Percentiles rank a stretch among this genome's conserved stretches.
phyloP scores from a whole-genome alignment of 1,140 invertebrate species.

The Ganaspis sp. region DNA sequence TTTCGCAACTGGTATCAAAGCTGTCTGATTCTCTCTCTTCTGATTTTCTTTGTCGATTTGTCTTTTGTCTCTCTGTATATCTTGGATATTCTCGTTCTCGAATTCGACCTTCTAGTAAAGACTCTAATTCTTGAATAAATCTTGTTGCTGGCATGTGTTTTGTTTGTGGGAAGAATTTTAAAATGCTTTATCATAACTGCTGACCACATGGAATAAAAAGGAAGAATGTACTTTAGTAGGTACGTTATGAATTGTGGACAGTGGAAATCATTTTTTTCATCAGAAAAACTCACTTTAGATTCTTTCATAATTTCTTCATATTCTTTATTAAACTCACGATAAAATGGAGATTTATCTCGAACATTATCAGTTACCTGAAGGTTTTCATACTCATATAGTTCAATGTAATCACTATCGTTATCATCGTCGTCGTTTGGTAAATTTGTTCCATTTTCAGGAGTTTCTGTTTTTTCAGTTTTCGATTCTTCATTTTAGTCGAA shows the following conservation, averaged over 20 bases:
- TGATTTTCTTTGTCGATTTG: background rate
- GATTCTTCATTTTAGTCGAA: too few relatives aligned
- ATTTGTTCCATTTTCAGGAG: background rate
- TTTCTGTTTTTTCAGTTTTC: background rate
- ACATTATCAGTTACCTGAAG: background rate
- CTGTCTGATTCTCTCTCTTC: too few relatives aligned
- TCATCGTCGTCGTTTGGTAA: background rate
- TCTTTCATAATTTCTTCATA: background rate
- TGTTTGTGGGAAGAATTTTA: background rate
- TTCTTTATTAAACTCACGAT: too few relatives aligned
- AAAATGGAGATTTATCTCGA: background rate
- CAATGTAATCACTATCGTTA: background rate
- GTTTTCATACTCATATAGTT: background rate
- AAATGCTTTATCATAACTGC: background rate
- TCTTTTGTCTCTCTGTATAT: background rate
- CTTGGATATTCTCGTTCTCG: background rate
- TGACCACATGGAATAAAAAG: background rate
- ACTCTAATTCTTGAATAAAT: background rate
- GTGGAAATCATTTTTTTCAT: background rate
- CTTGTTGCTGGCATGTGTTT: background rate
- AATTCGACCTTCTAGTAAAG: background rate
- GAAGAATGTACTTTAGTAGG: too few relatives aligned
- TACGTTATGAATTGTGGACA: too few relatives aligned
- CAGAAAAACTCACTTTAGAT: background rate
- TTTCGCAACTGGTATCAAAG: too few relatives aligned